These are phyloP conservation scores for Chrysemys picta DNA, from an alignment of 2,113 vertebrate genomes.

Conservation along the genomic window DNA sequence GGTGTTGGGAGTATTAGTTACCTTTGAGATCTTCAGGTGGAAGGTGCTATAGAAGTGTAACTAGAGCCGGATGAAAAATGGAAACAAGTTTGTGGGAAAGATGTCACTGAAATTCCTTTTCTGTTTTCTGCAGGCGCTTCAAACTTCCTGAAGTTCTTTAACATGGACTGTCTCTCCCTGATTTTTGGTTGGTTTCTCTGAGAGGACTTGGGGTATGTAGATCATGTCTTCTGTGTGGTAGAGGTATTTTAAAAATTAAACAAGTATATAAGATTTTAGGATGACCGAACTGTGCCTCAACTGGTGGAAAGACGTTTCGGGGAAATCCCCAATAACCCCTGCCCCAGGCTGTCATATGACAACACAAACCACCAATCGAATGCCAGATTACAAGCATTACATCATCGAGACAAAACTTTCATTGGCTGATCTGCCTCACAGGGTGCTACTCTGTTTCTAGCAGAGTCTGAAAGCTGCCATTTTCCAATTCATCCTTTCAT, in stretches of 20 bases:
- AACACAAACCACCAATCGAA: not conserved
- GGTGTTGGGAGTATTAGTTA: not conserved
- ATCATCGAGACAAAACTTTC: not conserved
- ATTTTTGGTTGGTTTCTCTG: not conserved
- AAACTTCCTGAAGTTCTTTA: not conserved
- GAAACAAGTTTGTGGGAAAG: not conserved
- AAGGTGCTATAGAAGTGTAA: not conserved
- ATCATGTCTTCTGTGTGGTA: not conserved
- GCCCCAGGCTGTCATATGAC: rapidly evolving
- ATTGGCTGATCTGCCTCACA: rapidly evolving
- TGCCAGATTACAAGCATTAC: not conserved
- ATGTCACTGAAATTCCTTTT: not conserved
- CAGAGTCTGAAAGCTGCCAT: not conserved
- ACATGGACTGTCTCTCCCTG: not conserved
- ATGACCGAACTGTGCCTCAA: not conserved
- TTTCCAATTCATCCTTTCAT: not conserved
- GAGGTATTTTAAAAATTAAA: not conserved
- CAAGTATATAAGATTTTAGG: not conserved
- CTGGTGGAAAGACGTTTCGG: not conserved
- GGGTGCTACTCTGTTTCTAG: not conserved
- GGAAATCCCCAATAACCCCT: not conserved
- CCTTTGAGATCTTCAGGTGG: not conserved
- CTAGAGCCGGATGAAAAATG: not conserved
- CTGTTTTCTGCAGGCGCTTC: not conserved
- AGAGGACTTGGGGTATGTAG: not conserved